A percentile compares a stretch with the other conserved stretches of the same genome.
phyloP scores from a whole-genome alignment of 2,888 invertebrate species.

The Cerceris ruficornis region DNA sequence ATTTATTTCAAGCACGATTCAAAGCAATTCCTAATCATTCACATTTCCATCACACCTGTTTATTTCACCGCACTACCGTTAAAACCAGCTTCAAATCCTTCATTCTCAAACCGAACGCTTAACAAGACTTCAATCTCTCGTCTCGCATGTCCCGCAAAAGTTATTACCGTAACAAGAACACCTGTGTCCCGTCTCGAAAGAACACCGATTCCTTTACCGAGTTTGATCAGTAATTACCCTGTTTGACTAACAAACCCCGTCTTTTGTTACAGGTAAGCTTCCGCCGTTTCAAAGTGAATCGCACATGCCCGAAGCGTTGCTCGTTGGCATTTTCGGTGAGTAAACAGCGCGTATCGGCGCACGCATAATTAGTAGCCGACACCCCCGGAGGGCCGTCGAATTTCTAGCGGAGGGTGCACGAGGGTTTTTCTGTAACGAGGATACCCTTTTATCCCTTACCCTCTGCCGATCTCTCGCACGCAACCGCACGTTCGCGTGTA shows the following conservation, averaged over 20 bases:
- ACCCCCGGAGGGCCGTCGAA: conserved; percentile 65
- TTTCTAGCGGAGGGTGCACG: conserved; percentile 49
- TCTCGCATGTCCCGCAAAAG: conserved; percentile 40
- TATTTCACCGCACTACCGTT: no score
- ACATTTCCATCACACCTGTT: no score
- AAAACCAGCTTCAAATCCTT: no score
- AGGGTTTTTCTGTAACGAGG: conserved; percentile 61
- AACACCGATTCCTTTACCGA: conserved; percentile 37
- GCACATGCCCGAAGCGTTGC: conserved; percentile 37
- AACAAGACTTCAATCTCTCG: not conserved
- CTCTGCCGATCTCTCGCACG: conserved; percentile 53
- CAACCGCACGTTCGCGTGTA: conserved; percentile 39
- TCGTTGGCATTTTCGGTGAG: conserved; percentile 74
- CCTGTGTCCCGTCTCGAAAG: conserved; percentile 38
- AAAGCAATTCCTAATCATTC: no score
- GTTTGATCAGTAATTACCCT: conserved; percentile 52
- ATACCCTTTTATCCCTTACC: conserved; percentile 61
- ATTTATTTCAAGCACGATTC: no score
- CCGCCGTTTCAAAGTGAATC: conserved; percentile 52
- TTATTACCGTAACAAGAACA: conserved; percentile 42
- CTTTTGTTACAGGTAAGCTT: conserved; percentile 78
- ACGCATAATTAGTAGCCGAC: conserved; percentile 77
- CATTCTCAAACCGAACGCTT: no score
- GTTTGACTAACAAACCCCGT: conserved; percentile 61
- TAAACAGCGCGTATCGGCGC: conserved; percentile 75